Base-by-base conservation (phyloP, 2,797 vertebrate species). In the Gymnothorax reevesii region DNA sequence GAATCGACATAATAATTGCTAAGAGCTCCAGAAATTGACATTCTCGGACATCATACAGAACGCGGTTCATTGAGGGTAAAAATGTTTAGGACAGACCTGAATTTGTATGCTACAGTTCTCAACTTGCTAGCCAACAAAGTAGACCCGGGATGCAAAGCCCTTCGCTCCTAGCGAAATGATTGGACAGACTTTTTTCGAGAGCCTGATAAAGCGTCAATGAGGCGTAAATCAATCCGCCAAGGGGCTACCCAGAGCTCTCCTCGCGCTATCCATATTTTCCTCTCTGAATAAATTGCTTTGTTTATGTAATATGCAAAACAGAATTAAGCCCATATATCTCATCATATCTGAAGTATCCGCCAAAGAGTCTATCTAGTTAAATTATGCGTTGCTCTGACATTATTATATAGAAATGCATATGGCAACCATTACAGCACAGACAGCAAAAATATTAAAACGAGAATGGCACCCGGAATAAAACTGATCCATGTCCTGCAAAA, bases 1-100 rank as follows among this genome's bases (percentile, higher is more conserved):
- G 98, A 98, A 97, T 99, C 98, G 96, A 99, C 98, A 96, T 98
- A 99, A 90, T 99, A 99, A 96, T 97, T 99, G 98, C 97, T 99
- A 95, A 99, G 95, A 94, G 98, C 96, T 96, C 98, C 98, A 97
- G 98, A 99, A 97, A 99, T 98, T 95, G 98, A 98, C 98, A 99
- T 99, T 96, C 94, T 99, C 95, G 97, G 97, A 97, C 98, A 99
- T 99, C 97, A 97, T 99, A 97, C 92, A 94, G 95, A 92, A 93
- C 95, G 92, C 95, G 95, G 94, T 96, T 96, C 95, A 96, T 95
- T 95, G 94, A 95, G 96, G 92, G 94, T 94, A 95, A 94, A 92
- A 94, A 94, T 92, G 94, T 93, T 93, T 73, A 96, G 94, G 95
- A 95, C 95, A 97, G 94, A 93, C 93, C 92, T 94, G 94, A 94